Conservation (phyloP, 2,797 vertebrate species). For the Hoplostethus atlanticus region DNA sequence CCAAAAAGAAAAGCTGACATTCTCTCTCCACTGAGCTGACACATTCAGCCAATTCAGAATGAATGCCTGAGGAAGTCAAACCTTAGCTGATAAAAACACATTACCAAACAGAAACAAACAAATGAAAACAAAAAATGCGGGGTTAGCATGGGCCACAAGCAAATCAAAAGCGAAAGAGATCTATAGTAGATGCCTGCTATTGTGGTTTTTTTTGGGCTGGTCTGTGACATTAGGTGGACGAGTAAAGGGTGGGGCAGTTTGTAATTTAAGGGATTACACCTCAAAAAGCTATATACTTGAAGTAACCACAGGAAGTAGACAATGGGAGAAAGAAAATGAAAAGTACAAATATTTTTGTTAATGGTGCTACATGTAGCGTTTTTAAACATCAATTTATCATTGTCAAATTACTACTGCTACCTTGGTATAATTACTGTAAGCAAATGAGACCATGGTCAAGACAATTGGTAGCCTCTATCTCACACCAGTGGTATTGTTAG, state of each 20-base stretch:
- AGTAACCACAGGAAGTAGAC: background rate
- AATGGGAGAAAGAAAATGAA: no score
- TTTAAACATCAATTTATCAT: no score
- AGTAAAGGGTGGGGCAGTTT: slow-evolving; percentile 7
- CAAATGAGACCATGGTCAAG: no score
- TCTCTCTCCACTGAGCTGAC: slow-evolving; percentile 78
- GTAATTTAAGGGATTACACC: slow-evolving; percentile 49
- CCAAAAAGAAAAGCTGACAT: slow-evolving; percentile 21
- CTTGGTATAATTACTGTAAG: no score
- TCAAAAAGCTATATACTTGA: slow-evolving; percentile 23
- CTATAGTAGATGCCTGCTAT: slow-evolving; percentile 62
- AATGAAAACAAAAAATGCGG: slow-evolving; percentile 56
- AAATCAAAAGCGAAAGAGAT: slow-evolving; percentile 72
- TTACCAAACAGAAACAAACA: slow-evolving; percentile 71
- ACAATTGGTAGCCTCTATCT: no score
- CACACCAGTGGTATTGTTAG: no score
- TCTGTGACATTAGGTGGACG: slow-evolving; percentile 52
- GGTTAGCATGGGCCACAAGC: slow-evolving; percentile 78
- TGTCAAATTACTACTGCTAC: no score
- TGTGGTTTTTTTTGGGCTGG: slow-evolving; percentile 48
- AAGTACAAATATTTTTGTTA: no score
- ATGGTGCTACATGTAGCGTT: no score
- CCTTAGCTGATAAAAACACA: slow-evolving; percentile 71
- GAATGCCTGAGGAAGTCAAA: slow-evolving; percentile 81
- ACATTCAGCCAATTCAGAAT: slow-evolving; percentile 77